Percentiles rank a stretch among this genome's conserved stretches.
phyloP scores from a whole-genome alignment of 2,888 invertebrate genomes.

The Tetragonula carbonaria region DNA sequence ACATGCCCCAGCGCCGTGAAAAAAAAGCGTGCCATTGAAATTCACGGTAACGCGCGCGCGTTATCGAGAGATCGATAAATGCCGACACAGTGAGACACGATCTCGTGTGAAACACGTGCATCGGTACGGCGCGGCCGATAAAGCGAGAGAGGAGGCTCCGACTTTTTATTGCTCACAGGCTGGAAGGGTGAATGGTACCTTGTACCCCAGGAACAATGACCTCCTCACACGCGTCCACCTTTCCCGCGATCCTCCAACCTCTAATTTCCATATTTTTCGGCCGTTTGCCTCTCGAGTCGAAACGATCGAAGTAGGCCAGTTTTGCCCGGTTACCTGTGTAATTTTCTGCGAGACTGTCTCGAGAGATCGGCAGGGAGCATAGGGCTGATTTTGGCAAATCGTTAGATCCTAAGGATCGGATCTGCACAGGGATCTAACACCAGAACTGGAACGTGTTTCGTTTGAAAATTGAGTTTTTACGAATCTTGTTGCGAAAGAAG shows the following conservation, averaged over 20 bases:
- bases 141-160: constrained; percentile 30
- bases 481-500: no score
- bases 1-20: constrained; percentile 76
- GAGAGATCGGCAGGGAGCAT: not conserved
- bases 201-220: constrained; percentile 57
- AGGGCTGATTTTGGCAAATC: not conserved
- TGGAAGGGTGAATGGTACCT: constrained; percentile 56
- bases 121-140: constrained; percentile 54
- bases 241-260: constrained; percentile 29
- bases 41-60: constrained; percentile 32
- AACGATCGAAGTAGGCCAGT: not conserved
- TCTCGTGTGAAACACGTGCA: constrained; percentile 53
- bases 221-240: constrained; percentile 32
- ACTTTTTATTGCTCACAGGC: constrained; percentile 49
- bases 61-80: constrained; percentile 71
- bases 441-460: not conserved
- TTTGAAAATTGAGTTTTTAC: not conserved
- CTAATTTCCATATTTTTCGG: constrained; percentile 40
- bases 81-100: constrained; percentile 60
- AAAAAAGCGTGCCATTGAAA: constrained; percentile 59
- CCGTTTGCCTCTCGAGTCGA: not conserved
- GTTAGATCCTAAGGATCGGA: not conserved
- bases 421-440: not conserved
- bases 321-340: not conserved
- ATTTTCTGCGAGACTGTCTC: not conserved